Base-by-base conservation (phyloP, 2,797 vertebrate genomes). In the Macroramphosus scolopax region DNA sequence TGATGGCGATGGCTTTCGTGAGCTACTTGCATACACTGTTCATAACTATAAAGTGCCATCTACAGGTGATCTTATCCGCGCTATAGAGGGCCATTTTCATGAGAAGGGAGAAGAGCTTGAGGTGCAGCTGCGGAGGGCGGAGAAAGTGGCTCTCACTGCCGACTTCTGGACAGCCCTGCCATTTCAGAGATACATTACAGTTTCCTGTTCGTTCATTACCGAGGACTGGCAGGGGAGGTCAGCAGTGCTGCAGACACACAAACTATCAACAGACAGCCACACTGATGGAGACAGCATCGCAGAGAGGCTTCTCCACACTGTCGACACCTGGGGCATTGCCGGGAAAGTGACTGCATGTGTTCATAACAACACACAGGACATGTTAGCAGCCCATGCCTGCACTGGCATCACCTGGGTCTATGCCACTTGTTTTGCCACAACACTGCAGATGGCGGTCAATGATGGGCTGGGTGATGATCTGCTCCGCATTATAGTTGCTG, bases 161-260 rank as follows among this genome's bases (percentile, higher is more conserved):
- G 78, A 86, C 34, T 71, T 78, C 38, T 88, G 85, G 82, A 74
- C 70, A 1, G 77, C 63, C 1, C 51, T 75, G 5, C 77, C 79
- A 1, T 63, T 43, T 34, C 80, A 88, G 47, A 73, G 53, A 15
- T 87, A 85, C 39, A 12, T 85, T 0, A 83, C 81, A 1, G n/a
- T 86, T 1, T 81, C 70, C 16, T 87, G 86, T 29, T 84, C 80
- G 1, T 88, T 81, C 68, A 84, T 86, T 8, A 81, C 81, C 1
- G 80, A 84, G 2, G 74, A 83, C 42, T 88, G 85, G 83, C 72
- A 80, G 44, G 61, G 74, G 12, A 77, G 41, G 63, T 72, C 78
- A 1, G 74, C 73, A 4, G 85, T 85, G 41, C 76, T 85, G 62
- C 76, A 83, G 31, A 84, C 80, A 0, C 68, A 78, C 45, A 78